Evolutionary conservation across 2,797 vertebrate species (phyloP).

Genomic region (Bovichtus variegatus): DNA sequence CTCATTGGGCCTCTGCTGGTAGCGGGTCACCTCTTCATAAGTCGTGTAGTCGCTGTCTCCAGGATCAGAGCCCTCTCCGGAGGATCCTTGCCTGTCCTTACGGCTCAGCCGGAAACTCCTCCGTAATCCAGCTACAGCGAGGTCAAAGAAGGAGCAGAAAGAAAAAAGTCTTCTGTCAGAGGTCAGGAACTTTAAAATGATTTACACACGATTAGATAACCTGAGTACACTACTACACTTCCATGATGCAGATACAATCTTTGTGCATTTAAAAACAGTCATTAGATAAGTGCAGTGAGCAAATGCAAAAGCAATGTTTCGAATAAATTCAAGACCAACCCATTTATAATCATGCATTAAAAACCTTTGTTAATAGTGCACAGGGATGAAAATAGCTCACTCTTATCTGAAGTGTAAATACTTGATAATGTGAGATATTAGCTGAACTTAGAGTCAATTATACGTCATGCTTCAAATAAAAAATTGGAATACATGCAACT

Average conservation of each 20-base stretch:
- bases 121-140: constrained; percentile 89
- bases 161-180: constrained; percentile 26
- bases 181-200: background rate
- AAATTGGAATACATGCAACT: constrained; percentile 59
- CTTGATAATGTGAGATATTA: constrained; percentile 29
- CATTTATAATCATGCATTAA: constrained; percentile 69
- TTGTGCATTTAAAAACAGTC: background rate
- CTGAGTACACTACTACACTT: constrained; percentile 5
- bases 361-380: constrained; percentile 25
- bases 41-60: constrained; percentile 88
- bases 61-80: constrained; percentile 80
- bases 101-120: constrained; percentile 95
- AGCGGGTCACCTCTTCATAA: constrained; percentile 94
- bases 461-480: constrained; percentile 55
- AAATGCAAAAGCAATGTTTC: constrained; percentile 17
- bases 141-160: constrained; percentile 9
- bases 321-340: constrained; percentile 16
- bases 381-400: constrained; percentile 14
- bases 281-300: constrained; percentile 14
- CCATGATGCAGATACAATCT: constrained; percentile 14
- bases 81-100: constrained; percentile 87
- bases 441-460: constrained; percentile 20
- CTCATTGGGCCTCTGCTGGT: constrained; percentile 90
- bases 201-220: background rate
- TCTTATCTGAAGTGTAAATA: constrained; percentile 38